Conservation (phyloP, 1,140 invertebrate genomes). For the Penaeus indicus region DNA sequence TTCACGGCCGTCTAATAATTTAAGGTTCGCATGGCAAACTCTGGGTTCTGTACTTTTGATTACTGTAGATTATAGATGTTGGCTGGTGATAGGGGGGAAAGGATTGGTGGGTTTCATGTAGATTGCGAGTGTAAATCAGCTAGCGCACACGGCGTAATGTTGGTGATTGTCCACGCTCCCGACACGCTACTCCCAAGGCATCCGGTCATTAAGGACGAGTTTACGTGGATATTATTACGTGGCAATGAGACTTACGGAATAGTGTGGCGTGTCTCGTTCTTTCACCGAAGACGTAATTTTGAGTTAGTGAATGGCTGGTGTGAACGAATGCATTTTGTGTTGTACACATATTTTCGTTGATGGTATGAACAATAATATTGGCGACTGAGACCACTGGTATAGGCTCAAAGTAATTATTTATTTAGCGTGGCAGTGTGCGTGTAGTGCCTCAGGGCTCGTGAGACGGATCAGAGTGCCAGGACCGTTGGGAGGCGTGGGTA, state of each 20-base stretch:
- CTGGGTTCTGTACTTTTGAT: slow-evolving; percentile 42
- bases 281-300: slow-evolving; percentile 13
- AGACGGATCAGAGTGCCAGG: no score
- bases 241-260: slow-evolving; percentile 1
- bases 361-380: no score
- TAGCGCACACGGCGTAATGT: slow-evolving; percentile 36
- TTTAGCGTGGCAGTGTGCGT: no score
- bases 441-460: no score
- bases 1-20: slow-evolving; percentile 34
- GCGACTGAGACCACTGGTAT: no score
- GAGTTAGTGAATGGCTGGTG: slow-evolving; percentile 51
- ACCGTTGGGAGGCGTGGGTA: background rate
- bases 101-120: slow-evolving; percentile 45
- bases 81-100: slow-evolving; percentile 8
- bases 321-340: slow-evolving; percentile 45
- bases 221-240: slow-evolving; percentile 12
- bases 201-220: slow-evolving; percentile 4
- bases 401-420: no score
- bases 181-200: background rate
- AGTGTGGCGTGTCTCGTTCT: slow-evolving; percentile 20
- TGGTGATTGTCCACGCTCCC: slow-evolving; percentile 32
- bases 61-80: slow-evolving; percentile 54
- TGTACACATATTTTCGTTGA: slow-evolving; percentile 12
- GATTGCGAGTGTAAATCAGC: slow-evolving; percentile 48
- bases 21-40: slow-evolving; percentile 37